phyloP scores from a whole-genome alignment of 2,113 vertebrate species.

The Pseudorectes ferrugineus region DNA sequence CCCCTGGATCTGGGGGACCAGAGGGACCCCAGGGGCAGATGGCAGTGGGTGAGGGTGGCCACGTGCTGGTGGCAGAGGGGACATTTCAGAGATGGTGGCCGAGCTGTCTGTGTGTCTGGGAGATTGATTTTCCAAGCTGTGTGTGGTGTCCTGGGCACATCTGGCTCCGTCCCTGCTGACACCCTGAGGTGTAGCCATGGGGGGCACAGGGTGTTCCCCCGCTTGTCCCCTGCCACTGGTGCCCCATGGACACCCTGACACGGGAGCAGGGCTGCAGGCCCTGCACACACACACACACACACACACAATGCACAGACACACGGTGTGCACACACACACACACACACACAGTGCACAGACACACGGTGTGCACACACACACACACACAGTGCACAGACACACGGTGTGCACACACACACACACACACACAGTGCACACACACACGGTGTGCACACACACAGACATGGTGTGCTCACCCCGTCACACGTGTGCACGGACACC shows the following conservation, averaged over 20 bases:
- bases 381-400: too few relatives aligned
- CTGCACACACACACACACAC: too few relatives aligned
- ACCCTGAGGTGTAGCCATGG: rapidly evolving
- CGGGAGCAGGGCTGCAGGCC: rapidly evolving
- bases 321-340: not conserved
- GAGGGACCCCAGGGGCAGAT: not conserved
- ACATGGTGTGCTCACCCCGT: not conserved
- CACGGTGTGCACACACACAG: not conserved
- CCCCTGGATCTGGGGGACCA: not conserved
- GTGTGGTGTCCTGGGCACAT: not conserved
- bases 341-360: not conserved
- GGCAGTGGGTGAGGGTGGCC: not conserved
- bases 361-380: not conserved
- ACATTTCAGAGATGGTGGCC: rapidly evolving
- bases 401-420: too few relatives aligned
- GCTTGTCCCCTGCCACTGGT: not conserved
- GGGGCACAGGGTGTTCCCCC: not conserved
- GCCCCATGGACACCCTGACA: rapidly evolving
- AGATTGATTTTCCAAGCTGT: too few relatives aligned
- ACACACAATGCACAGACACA: too few relatives aligned
- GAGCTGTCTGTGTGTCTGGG: not conserved
- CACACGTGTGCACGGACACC: not conserved
- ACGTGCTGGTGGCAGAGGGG: not conserved
- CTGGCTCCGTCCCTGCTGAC: rapidly evolving
- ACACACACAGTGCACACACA: too few relatives aligned